phyloP scores from a whole-genome alignment of 1,140 invertebrate species.

The Drosophila eugracilis region DNA sequence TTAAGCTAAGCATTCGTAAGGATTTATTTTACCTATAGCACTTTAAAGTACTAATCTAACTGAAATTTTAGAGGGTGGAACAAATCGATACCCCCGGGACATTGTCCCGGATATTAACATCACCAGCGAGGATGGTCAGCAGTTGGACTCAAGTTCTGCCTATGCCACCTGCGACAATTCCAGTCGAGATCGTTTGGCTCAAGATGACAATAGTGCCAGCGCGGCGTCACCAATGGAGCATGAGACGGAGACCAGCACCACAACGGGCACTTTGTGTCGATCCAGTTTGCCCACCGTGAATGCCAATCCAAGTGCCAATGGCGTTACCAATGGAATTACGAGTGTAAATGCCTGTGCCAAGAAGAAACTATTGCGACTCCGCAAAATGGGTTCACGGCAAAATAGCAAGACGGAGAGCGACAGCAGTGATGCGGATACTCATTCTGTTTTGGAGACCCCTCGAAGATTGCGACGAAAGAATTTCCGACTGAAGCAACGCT shows the following conservation, averaged over 20 bases:
- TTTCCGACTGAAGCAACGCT: constrained; percentile 76
- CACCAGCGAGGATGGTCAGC: constrained; percentile 71
- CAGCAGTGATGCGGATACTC: constrained; percentile 84
- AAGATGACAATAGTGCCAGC: constrained; percentile 68
- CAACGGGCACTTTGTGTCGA: constrained; percentile 63
- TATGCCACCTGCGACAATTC: constrained; percentile 61
- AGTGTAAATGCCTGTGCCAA: constrained; percentile 38
- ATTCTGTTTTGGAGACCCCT: constrained; percentile 83
- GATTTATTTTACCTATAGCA: neutral
- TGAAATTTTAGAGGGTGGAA: constrained; percentile 59
- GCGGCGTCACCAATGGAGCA: constrained; percentile 70
- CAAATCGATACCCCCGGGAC: constrained; percentile 63
- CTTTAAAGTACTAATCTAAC: neutral
- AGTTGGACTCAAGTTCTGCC: constrained; percentile 58
- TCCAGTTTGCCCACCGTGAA: constrained; percentile 19
- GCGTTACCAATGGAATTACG: constrained; percentile 10
- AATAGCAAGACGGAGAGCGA: constrained; percentile 85
- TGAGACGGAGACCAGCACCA: constrained; percentile 68
- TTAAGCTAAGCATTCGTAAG: constrained; percentile 74
- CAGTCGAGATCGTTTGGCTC: constrained; percentile 55
- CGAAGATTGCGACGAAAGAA: constrained; percentile 80
- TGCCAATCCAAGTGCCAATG: constrained; percentile 19
- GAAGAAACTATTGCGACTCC: constrained; percentile 81
- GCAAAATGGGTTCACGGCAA: constrained; percentile 83
- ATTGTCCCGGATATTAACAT: constrained; percentile 82